Base-by-base conservation (phyloP, 2,888 invertebrate species). In the Frankliniella intonsa region DNA sequence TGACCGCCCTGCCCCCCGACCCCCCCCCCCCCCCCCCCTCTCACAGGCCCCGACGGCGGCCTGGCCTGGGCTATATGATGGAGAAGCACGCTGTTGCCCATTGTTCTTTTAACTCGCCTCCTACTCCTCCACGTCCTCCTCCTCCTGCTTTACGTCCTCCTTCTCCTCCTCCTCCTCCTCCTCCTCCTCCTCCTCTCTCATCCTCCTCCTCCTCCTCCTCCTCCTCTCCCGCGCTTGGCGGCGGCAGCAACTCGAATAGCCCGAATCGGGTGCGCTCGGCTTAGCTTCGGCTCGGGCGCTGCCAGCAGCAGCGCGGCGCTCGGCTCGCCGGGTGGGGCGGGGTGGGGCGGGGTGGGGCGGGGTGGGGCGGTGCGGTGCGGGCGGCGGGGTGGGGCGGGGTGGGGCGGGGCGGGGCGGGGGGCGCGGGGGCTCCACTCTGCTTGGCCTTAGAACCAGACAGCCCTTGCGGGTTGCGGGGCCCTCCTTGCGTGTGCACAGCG, bases 401-500 rank as follows among this genome's bases (percentile, higher is more conserved):
- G 17, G 55, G 55, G 55, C 55, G 38, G 38, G 2, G 38, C 38
- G 38, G 38, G 38, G 38, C 38, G 38, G 38, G 38, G 38, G 38
- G 38, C 3, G 38, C 38, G 38, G 38, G 38, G 38, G 38, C 38
- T 38, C 38, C 38, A 38, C 38, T 38, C 38, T 2, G 38, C 38
- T 38, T 5, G 62, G 62, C 62, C 62, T 62, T 62, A 62, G 62
- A 62, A 62, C 62, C 62, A 62, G 62, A 62, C 62, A 62, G 62
- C 62, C 38, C 62, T 62, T 62, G 62, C 62, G 11, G 62, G 62
- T 62, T 62, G 62, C 62, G n/a, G 62, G 62, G 55, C 55, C 55
- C 62, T 62, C n/a, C 62, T 62, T 62, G 62, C 62, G 62, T 38
- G 38, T 62, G 62, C 62, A 17, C 62, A 62, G 62, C 55, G 55